Evolutionary conservation across 2,888 invertebrate species (phyloP).

Genomic region (Xylota sylvarum): DNA sequence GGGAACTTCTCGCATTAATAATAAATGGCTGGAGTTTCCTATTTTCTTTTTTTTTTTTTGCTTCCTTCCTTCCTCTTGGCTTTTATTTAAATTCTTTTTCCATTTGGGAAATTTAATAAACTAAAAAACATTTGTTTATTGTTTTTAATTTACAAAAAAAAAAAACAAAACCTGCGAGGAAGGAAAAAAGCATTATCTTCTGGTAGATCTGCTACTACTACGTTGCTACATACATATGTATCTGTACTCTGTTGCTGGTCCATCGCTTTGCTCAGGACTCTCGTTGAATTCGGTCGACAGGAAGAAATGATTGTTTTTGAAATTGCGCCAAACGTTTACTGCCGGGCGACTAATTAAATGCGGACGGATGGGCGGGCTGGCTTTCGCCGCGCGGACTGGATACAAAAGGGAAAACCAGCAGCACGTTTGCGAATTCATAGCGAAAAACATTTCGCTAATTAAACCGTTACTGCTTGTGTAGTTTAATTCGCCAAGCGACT

Average conservation of each 20-base stretch:
- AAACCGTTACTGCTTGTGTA: slow-evolving; percentile 40
- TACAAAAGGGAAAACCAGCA: background rate
- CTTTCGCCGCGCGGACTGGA: background rate
- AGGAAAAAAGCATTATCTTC: slow-evolving; percentile 15
- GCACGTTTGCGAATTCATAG: slow-evolving; percentile 12
- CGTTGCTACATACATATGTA: background rate
- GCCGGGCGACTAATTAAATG: slow-evolving; percentile 64
- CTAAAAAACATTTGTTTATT: slow-evolving; percentile 49
- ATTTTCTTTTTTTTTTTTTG: slow-evolving; percentile 1
- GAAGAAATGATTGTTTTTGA: slow-evolving; percentile 69
- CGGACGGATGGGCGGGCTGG: slow-evolving; percentile 34
- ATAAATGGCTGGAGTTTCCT: slow-evolving; percentile 11
- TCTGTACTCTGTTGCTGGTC: slow-evolving; percentile 23
- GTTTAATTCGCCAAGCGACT: background rate
- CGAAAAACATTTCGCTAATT: slow-evolving; percentile 65
- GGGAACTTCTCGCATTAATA: background rate
- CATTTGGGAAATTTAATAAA: slow-evolving; percentile 57
- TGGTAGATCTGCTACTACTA: slow-evolving; percentile 18
- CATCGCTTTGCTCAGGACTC: background rate
- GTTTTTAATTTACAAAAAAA: slow-evolving; percentile 44
- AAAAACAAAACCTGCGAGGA: slow-evolving; percentile 7
- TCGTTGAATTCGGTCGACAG: slow-evolving; percentile 25
- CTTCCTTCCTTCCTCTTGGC: slow-evolving; percentile 2
- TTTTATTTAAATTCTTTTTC: slow-evolving; percentile 38
- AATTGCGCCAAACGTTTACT: slow-evolving; percentile 61